Evolutionary conservation across 2,888 invertebrate genomes (phyloP).

Genomic region (Blastobasis lacticolella): DNA sequence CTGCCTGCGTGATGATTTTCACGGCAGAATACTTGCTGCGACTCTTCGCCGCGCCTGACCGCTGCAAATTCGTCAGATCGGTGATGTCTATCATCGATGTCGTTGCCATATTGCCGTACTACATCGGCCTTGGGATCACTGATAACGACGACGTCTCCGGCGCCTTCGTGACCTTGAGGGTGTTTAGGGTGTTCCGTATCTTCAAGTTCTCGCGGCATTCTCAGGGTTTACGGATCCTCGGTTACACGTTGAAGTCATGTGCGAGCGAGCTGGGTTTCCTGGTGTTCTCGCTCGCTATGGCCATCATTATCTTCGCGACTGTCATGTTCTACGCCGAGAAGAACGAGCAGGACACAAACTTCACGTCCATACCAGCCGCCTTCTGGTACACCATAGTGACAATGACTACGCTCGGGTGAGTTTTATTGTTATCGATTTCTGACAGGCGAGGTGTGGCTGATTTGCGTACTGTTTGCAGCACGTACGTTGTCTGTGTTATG

Average conservation of each 20-base stretch:
- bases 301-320: slow-evolving; percentile 99
- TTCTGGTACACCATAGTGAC: slow-evolving; percentile 99
- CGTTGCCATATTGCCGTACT: slow-evolving; percentile 99
- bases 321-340: slow-evolving; percentile 99
- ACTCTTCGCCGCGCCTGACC: slow-evolving; percentile 98
- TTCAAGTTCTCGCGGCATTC: slow-evolving; percentile 99
- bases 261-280: slow-evolving; percentile 99
- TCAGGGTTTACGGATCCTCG: slow-evolving; percentile 97
- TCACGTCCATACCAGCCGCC: slow-evolving; percentile 99
- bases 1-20: slow-evolving; percentile 99
- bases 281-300: slow-evolving; percentile 99
- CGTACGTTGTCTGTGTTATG: too few relatives aligned
- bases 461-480: too few relatives aligned
- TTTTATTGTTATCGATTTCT: slow-evolving; percentile 26
- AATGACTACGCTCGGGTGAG: slow-evolving; percentile 99
- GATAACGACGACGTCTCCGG: slow-evolving; percentile 99
- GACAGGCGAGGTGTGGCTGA: too few relatives aligned
- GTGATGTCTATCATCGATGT: slow-evolving; percentile 99
- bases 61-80: slow-evolving; percentile 97
- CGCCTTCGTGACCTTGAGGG: slow-evolving; percentile 98
- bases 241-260: slow-evolving; percentile 99
- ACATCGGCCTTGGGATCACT: slow-evolving; percentile 97
- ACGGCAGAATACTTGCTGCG: slow-evolving; percentile 97
- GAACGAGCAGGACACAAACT: slow-evolving; percentile 96
- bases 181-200: slow-evolving; percentile 99